Evolutionary conservation across 1,140 invertebrate species (phyloP).

Genomic region (Calephelis virginiensis): DNA sequence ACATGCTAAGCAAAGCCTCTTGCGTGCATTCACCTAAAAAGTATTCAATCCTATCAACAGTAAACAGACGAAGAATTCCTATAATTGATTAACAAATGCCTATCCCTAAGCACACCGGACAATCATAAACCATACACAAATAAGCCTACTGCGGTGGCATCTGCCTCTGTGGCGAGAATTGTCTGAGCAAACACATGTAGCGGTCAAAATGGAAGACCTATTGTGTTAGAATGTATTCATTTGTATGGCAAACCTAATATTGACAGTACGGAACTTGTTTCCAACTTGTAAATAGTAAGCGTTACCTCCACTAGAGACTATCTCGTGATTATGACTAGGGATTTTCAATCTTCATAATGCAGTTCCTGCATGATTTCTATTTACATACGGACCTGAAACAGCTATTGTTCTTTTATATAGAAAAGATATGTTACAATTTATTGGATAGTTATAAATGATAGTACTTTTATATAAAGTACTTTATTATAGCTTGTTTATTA

Average conservation of each 20-base stretch:
- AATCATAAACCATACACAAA: constrained; percentile 50
- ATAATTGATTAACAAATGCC: constrained; percentile 13
- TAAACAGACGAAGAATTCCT: constrained; percentile 11
- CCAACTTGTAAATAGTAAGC: constrained; percentile 54
- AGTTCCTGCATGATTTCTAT: neutral
- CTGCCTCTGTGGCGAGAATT: constrained; percentile 59
- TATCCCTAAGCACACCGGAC: constrained; percentile 28
- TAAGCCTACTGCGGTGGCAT: constrained; percentile 56
- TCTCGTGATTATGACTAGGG: constrained; percentile 41
- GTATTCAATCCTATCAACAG: no score
- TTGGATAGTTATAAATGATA: no score
- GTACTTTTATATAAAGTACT: no score
- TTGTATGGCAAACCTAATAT: constrained; percentile 71
- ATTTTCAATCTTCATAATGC: neutral
- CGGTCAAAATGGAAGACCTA: constrained; percentile 72
- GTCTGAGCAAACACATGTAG: constrained; percentile 59
- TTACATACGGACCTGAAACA: neutral
- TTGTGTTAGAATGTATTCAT: constrained; percentile 76
- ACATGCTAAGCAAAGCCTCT: no score
- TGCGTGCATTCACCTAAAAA: no score
- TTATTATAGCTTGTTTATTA: no score
- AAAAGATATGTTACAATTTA: no score
- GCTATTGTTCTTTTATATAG: neutral
- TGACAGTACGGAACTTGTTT: constrained; percentile 68
- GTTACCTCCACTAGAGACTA: constrained; percentile 30